Evolutionary conservation across 2,113 vertebrate genomes (phyloP).

Genomic region (Pheucticus melanocephalus): DNA sequence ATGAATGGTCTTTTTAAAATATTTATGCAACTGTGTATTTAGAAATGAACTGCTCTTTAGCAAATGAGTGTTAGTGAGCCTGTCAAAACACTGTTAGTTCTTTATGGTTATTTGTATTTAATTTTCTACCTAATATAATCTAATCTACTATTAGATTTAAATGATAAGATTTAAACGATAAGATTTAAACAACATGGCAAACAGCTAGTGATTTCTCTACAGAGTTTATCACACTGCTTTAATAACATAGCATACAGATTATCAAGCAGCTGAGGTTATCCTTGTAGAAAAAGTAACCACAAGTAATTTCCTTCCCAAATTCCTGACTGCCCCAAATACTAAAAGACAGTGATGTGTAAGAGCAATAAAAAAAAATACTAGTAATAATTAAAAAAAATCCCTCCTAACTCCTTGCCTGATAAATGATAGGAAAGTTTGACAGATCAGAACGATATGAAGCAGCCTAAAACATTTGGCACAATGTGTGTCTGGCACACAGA

Average conservation of each 20-base stretch:
- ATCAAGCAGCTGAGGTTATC: slow-evolving; percentile 45
- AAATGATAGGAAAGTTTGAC: slow-evolving; percentile 93
- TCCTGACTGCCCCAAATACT: slow-evolving; percentile 70
- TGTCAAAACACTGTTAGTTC: neutral
- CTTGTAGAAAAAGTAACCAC: slow-evolving; percentile 24
- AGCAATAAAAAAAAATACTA: neutral
- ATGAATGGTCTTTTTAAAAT: neutral
- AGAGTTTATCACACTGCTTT: slow-evolving; percentile 48
- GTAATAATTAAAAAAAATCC: slow-evolving; percentile 42
- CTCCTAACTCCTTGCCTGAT: slow-evolving; percentile 88
- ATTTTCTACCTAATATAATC: slow-evolving; percentile 4
- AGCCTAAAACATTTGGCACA: slow-evolving; percentile 99
- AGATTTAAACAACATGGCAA: neutral
- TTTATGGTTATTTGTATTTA: slow-evolving; percentile 5
- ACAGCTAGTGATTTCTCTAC: slow-evolving; percentile 46
- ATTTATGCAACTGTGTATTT: slow-evolving; percentile 39
- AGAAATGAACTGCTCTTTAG: slow-evolving; percentile 14
- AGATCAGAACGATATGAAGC: slow-evolving; percentile 94
- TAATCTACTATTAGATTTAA: no score
- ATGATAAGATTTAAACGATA: neutral
- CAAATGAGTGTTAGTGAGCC: neutral
- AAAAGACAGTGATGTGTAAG: slow-evolving; percentile 84
- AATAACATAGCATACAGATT: slow-evolving; percentile 21
- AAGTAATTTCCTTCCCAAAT: slow-evolving; percentile 60
- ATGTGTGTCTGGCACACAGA: slow-evolving; percentile 96